A percentile compares a stretch with the other conserved stretches of the same genome.
phyloP scores from a whole-genome alignment of 2,888 invertebrate species.

The Iselma pallidipennis region DNA sequence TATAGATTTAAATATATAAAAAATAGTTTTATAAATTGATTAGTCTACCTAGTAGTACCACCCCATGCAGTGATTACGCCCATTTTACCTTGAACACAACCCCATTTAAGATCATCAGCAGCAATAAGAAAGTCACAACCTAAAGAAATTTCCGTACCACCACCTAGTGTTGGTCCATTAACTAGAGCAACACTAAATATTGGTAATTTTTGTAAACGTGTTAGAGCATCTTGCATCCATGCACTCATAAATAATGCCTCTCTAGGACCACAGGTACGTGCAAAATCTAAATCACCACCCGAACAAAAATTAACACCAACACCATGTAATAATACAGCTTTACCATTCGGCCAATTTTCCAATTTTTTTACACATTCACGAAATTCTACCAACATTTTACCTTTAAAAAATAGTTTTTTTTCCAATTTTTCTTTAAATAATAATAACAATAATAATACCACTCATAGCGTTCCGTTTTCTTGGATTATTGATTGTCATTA shows the following conservation, averaged over 20 bases:
- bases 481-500: slow-evolving; percentile 42
- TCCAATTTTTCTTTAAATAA: background rate
- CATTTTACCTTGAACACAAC: slow-evolving; percentile 49
- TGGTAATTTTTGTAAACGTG: slow-evolving; percentile 39
- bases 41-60: slow-evolving; percentile 46
- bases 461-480: slow-evolving; percentile 47
- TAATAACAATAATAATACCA: slow-evolving; percentile 32
- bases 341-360: slow-evolving; percentile 47
- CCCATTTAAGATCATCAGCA: slow-evolving; percentile 42
- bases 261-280: slow-evolving; percentile 34
- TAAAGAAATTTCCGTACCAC: slow-evolving; percentile 45
- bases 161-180: slow-evolving; percentile 46
- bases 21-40: no score
- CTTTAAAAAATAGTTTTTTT: slow-evolving; percentile 29
- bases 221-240: slow-evolving; percentile 44
- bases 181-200: slow-evolving; percentile 42
- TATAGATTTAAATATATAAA: no score
- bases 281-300: slow-evolving; percentile 48
- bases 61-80: slow-evolving; percentile 51
- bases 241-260: slow-evolving; percentile 42
- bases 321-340: slow-evolving; percentile 45
- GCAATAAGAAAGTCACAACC: slow-evolving; percentile 47
- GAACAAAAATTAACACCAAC: slow-evolving; percentile 46
- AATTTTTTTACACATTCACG: slow-evolving; percentile 39
- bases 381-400: slow-evolving; percentile 49